Conservation (phyloP, 2,888 invertebrate species). For the Rutpela maculata region DNA sequence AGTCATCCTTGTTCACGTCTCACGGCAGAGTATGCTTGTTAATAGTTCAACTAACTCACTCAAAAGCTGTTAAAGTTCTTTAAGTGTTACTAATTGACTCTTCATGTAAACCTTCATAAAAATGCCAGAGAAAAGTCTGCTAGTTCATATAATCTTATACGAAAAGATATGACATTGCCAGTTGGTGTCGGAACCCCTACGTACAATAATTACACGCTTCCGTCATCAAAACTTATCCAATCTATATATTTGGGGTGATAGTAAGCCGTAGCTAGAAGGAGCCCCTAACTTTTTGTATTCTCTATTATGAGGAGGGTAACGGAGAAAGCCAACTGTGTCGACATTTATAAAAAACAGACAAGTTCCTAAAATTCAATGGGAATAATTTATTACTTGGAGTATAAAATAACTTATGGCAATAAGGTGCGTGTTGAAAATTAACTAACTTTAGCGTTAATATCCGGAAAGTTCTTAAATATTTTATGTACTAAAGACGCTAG, state of each 20-base stretch:
- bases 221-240: slow-evolving; percentile 54
- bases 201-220: slow-evolving; percentile 52
- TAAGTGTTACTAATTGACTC: neutral
- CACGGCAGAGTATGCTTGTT: too few species aligned
- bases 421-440: too few species aligned
- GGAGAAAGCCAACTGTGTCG: neutral
- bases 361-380: too few species aligned
- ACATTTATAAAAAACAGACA: slow-evolving; percentile 16
- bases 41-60: too few species aligned
- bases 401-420: too few species aligned
- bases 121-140: neutral
- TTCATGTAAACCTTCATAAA: neutral
- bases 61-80: too few species aligned
- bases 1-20: too few species aligned
- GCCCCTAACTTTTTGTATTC: slow-evolving; percentile 30
- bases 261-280: slow-evolving; percentile 45
- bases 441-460: too few species aligned
- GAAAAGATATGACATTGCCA: slow-evolving; percentile 48
- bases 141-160: neutral
- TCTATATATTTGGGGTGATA: slow-evolving; percentile 49
- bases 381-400: too few species aligned
- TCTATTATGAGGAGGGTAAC: slow-evolving; percentile 17
- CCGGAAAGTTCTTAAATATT: too few species aligned
- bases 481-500: too few species aligned
- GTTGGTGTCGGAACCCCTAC: slow-evolving; percentile 48